These are phyloP conservation scores for Meda fulgida DNA, from an alignment of 2,797 vertebrate genomes.

Conservation along the genomic window DNA sequence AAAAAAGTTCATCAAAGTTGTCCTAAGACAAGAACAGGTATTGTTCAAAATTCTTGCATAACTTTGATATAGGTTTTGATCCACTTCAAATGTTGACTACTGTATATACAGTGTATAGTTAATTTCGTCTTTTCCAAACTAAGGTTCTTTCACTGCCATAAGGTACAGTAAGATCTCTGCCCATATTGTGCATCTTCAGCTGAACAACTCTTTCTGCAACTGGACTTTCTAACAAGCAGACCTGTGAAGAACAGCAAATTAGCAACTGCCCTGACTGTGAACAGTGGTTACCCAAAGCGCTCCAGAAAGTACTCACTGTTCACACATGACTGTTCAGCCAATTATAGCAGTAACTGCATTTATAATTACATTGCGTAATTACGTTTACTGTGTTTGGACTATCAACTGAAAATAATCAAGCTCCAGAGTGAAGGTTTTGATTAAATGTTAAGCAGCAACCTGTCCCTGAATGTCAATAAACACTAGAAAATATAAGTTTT, in stretches of 20 bases:
- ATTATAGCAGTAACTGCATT: constrained; percentile 16
- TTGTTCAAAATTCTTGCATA: too few relatives aligned
- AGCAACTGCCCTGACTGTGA: constrained; percentile 11
- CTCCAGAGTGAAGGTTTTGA: constrained; percentile 18
- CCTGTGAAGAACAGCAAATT: constrained; percentile 23
- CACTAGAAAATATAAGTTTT: background rate
- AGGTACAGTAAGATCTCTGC: background rate
- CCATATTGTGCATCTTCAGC: background rate
- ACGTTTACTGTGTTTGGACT: constrained; percentile 18
- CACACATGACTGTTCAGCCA: constrained; percentile 23
- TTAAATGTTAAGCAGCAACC: constrained; percentile 14
- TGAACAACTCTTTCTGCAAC: background rate
- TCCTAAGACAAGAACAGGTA: too few relatives aligned
- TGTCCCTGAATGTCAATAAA: constrained; percentile 26
- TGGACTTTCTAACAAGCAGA: constrained; percentile 27
- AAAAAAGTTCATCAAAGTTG: too few relatives aligned
- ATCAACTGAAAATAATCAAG: constrained; percentile 39
- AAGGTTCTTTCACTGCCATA: too few relatives aligned
- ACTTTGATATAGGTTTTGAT: too few relatives aligned
- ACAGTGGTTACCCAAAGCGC: constrained; percentile 9
- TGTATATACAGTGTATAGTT: too few relatives aligned
- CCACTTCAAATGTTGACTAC: too few relatives aligned
- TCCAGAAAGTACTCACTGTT: constrained; percentile 11
- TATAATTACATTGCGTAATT: constrained; percentile 16
- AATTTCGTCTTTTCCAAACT: too few relatives aligned